A percentile compares a stretch with the other conserved stretches of the same genome.
Evolutionary conservation across 2,797 vertebrate genomes (phyloP).

Genomic region (Pipistrellus kuhlii): DNA sequence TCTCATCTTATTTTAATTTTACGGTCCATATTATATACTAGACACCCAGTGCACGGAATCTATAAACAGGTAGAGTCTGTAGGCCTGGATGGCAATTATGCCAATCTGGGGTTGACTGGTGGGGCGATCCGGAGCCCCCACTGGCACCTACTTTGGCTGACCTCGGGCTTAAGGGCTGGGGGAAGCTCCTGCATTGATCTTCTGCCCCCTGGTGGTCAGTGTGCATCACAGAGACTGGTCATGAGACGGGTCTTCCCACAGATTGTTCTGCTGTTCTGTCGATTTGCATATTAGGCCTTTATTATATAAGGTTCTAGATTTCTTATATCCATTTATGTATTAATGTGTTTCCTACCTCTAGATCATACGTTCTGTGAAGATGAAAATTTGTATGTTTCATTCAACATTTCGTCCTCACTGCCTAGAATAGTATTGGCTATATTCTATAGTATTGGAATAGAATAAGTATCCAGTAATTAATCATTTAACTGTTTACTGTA

Average conservation of each 20-base stretch:
- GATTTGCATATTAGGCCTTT: not conserved
- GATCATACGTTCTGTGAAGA: not conserved
- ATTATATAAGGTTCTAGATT: not conserved
- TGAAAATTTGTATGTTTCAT: not conserved
- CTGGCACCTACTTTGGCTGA: too few species aligned
- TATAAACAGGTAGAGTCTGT: too few species aligned
- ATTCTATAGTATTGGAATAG: not conserved
- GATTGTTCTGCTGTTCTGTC: too few species aligned
- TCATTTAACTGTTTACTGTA: not conserved
- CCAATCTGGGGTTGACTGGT: too few species aligned
- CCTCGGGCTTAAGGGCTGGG: too few species aligned
- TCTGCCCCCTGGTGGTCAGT: too few species aligned
- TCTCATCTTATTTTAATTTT: constrained; percentile 6
- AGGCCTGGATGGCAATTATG: too few species aligned
- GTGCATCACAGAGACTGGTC: too few species aligned
- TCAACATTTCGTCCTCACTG: not conserved
- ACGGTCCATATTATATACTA: not conserved
- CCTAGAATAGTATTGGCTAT: not conserved
- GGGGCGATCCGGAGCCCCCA: too few species aligned
- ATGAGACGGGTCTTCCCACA: too few species aligned
- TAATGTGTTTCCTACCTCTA: not conserved
- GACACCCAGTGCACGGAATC: too few species aligned
- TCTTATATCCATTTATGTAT: not conserved
- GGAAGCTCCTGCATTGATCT: too few species aligned
- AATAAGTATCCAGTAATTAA: not conserved